Base-by-base conservation (phyloP, 92 coral and sea anemone genomes). In the Phymanthus crucifer region DNA sequence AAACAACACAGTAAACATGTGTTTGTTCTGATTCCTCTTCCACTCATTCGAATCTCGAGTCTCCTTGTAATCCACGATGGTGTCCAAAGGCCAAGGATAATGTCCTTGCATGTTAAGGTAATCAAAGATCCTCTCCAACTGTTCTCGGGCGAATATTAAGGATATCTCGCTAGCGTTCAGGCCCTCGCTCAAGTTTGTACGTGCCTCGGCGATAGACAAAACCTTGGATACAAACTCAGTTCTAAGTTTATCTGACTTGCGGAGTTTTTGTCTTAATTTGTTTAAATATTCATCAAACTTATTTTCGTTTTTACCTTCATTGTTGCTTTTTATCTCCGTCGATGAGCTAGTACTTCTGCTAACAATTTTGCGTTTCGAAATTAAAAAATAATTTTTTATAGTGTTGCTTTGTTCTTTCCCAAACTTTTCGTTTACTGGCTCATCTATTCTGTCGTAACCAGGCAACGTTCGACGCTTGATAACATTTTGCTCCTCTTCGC, bases 71-170 rank as follows among this genome's bases (percentile, higher is more conserved):
- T 92, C 81, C 31, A 86, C 78, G 40, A 94, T 74, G 18, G 94
- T 93, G 76, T 92, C 91, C 33, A 94, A 86, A 3, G 97, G 94
- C 98, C 98, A 94, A 9, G 98, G 98, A 21, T 89, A 90, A 58
- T 92, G 93, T 14, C 97, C 98, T 6, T 78, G 89, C 87, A 91
- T 84, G 82, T 90, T 94, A 1, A 92, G 86, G 27, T 79, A 90
- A 64, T 94, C 97, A 57, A 94, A 92, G 56, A 80, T 66, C 74
- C 88, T 84, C 77, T 95, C 98, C 2, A 64, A 57, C 70, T 73
- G 57, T 43, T 87, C 95, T 26, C 88, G 76, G 32, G 82, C 65
- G 16, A 90, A 85, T 54, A 54, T 71, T 11, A 32, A 50, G 56
- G 81, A 81, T 47, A 84, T 46, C 77, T 58, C 80, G 18, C 72